phyloP scores from a whole-genome alignment of 2,113 vertebrate genomes.

The Odontesthes bonariensis region DNA sequence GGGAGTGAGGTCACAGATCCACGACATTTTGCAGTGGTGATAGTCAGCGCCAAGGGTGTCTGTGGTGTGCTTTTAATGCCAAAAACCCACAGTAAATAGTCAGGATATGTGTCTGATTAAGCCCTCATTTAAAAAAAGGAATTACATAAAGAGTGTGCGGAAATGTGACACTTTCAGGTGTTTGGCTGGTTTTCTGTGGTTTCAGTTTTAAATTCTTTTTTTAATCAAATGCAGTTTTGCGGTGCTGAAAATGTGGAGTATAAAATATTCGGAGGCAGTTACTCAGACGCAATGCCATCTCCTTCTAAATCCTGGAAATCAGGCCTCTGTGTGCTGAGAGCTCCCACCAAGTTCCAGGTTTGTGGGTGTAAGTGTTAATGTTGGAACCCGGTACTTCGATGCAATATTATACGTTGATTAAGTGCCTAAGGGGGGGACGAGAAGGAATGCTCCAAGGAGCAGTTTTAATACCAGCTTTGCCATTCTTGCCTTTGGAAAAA shows the following conservation, averaged over 20 bases:
- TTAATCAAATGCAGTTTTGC: neutral
- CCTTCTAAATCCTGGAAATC: slow-evolving; percentile 54
- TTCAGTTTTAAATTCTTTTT: neutral
- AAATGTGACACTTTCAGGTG: slow-evolving; percentile 4
- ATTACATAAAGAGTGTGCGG: slow-evolving; percentile 8
- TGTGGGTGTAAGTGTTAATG: slow-evolving; percentile 80
- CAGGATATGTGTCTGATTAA: slow-evolving; percentile 11
- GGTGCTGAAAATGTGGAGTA: neutral
- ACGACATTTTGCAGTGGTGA: slow-evolving; percentile 26
- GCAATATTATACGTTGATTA: slow-evolving; percentile 79
- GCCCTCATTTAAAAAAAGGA: slow-evolving; percentile 9
- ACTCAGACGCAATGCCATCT: slow-evolving; percentile 22
- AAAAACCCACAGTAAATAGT: slow-evolving; percentile 29
- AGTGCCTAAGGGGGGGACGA: slow-evolving; percentile 69
- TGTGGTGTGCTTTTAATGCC: slow-evolving; percentile 8
- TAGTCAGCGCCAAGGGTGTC: slow-evolving; percentile 20
- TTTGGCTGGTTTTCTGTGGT: slow-evolving; percentile 18
- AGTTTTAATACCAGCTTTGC: slow-evolving; percentile 55
- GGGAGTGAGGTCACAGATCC: slow-evolving; percentile 42
- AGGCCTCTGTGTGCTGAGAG: slow-evolving; percentile 62
- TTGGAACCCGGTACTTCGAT: slow-evolving; percentile 67
- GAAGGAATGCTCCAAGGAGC: slow-evolving; percentile 62
- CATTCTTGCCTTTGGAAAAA: slow-evolving; percentile 75
- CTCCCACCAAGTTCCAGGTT: slow-evolving; percentile 73
- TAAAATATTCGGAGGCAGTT: slow-evolving; percentile 9